Conservation (phyloP, 1,140 invertebrate species). For the Drosophila prosaltans region DNA sequence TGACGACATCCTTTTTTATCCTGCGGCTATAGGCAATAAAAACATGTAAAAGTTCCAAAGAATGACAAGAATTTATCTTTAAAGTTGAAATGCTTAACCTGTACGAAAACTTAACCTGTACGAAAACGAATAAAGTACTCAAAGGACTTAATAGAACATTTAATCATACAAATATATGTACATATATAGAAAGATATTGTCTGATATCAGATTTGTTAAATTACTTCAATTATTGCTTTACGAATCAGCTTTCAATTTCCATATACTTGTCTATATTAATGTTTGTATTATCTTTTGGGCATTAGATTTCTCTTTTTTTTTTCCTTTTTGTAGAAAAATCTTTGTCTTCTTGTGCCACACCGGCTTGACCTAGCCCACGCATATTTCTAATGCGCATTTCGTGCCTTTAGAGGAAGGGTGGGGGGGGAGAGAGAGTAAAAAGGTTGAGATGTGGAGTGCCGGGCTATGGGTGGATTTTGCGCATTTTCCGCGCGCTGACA, state of each 20-base stretch:
- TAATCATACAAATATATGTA: not conserved
- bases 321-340: conserved; percentile 12
- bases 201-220: not conserved
- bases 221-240: not conserved
- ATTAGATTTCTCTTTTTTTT: not conserved
- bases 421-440: not conserved
- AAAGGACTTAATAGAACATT: not conserved
- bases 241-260: no score
- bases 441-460: conserved; percentile 1
- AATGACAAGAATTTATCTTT: not conserved
- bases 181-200: not conserved
- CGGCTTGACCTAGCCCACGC: conserved; percentile 75
- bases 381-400: conserved; percentile 71
- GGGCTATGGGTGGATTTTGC: conserved; percentile 27
- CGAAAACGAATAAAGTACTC: not conserved
- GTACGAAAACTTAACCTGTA: not conserved
- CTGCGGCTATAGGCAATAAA: no score
- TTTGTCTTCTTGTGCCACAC: conserved; percentile 19
- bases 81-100: not conserved
- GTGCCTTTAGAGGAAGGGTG: not conserved
- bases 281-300: no score
- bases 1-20: no score
- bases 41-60: no score
- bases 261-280: no score
- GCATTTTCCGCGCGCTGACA: conserved; percentile 59